These are phyloP conservation scores for Phengaris arion DNA, from an alignment of 2,888 invertebrate species.

Conservation along the genomic window DNA sequence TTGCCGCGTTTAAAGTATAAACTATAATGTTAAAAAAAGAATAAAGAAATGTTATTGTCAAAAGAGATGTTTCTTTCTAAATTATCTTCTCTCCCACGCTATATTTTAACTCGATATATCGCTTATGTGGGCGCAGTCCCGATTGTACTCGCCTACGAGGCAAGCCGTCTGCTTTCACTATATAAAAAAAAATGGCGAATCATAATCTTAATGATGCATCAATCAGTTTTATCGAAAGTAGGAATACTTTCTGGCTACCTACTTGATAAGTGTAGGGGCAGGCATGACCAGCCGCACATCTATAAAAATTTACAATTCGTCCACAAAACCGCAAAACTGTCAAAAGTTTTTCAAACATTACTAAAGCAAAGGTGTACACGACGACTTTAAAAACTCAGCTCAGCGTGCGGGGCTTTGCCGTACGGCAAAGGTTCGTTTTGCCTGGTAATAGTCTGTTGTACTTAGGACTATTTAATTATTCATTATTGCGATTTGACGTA, in stretches of 20 bases:
- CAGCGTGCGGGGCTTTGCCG: too few species aligned
- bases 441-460: too few species aligned
- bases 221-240: not conserved
- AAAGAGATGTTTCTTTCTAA: slow-evolving; percentile 1
- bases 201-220: not conserved
- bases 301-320: not conserved
- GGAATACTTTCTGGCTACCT: not conserved
- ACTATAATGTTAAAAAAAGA: too few species aligned
- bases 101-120: not conserved
- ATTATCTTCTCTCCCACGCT: not conserved
- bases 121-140: not conserved
- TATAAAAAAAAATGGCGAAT: slow-evolving; percentile 1
- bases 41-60: not conserved
- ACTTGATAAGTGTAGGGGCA: not conserved
- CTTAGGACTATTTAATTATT: too few species aligned
- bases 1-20: too few species aligned
- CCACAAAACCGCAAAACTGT: not conserved
- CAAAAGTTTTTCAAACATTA: not conserved
- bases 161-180: not conserved
- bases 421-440: too few species aligned
- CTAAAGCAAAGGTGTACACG: not conserved
- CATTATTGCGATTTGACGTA: not conserved
- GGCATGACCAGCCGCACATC: too few species aligned
- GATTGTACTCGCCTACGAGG: slow-evolving; percentile 5
- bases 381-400: too few species aligned